These are phyloP conservation scores for Meta bourneti DNA, from an alignment of 2,888 invertebrate genomes.

Conservation along the genomic window DNA sequence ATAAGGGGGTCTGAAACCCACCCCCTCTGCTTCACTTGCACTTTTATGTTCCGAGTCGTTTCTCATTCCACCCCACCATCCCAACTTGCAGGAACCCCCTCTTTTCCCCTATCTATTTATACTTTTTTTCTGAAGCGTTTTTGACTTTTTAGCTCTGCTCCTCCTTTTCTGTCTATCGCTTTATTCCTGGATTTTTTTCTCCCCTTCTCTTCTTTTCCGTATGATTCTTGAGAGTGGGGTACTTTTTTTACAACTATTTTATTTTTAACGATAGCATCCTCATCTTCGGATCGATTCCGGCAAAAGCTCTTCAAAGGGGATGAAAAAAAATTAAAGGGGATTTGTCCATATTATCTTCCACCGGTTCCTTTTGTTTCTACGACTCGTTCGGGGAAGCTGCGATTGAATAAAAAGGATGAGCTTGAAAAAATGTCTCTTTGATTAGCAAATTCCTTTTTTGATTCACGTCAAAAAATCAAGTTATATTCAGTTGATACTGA, in stretches of 20 bases:
- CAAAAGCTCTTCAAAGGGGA: conserved; percentile 51
- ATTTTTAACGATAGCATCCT: conserved; percentile 47
- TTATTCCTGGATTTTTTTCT: background rate
- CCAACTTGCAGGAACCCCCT: conserved; percentile 2
- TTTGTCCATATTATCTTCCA: conserved; percentile 62
- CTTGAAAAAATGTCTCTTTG: background rate
- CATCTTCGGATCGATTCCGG: conserved; percentile 58
- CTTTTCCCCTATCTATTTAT: conserved; percentile 36
- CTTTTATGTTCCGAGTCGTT: conserved; percentile 55
- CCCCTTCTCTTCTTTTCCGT: background rate
- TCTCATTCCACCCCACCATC: conserved; percentile 12
- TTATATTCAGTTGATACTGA: background rate
- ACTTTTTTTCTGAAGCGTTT: conserved; percentile 32
- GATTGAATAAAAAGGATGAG: conserved; percentile 11
- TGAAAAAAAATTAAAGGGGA: conserved; percentile 44
- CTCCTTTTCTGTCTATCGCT: conserved; percentile 24
- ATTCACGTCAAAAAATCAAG: background rate
- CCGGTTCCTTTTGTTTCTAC: conserved; percentile 1
- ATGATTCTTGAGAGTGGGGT: conserved; percentile 19
- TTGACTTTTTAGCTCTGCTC: conserved; percentile 70
- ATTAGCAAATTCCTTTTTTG: background rate
- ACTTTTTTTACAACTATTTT: conserved; percentile 32
- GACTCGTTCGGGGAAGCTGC: background rate
- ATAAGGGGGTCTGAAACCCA: conserved; percentile 18
- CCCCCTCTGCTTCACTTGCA: conserved; percentile 58